Conservation (phyloP, 2,888 invertebrate genomes). For the Orchesellides sinensis region DNA sequence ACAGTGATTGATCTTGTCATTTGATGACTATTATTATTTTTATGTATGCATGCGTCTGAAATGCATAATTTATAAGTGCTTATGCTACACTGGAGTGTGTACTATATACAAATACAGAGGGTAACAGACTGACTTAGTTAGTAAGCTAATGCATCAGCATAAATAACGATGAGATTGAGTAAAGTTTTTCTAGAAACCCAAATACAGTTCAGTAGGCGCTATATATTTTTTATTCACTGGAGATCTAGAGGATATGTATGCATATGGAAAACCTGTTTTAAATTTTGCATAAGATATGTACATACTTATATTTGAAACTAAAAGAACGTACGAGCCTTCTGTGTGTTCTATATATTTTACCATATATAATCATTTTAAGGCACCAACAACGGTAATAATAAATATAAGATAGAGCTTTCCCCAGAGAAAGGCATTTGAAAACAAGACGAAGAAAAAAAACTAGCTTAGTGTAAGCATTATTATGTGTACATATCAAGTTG, state of each 20-base stretch:
- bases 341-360: slow-evolving; percentile 24
- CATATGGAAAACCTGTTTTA: slow-evolving; percentile 7
- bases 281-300: background rate
- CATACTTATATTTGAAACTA: background rate
- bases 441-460: slow-evolving; percentile 23
- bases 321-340: too few species aligned
- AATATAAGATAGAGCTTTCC: slow-evolving; percentile 17
- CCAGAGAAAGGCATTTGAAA: slow-evolving; percentile 49
- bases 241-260: too few species aligned
- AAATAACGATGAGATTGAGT: too few species aligned
- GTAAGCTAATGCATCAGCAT: too few species aligned
- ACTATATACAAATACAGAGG: too few species aligned
- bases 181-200: too few species aligned
- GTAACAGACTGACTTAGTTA: too few species aligned
- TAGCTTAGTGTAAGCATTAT: background rate
- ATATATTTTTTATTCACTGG: too few species aligned
- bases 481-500: background rate
- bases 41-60: background rate
- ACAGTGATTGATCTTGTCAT: slow-evolving; percentile 54
- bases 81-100: too few species aligned
- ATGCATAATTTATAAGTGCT: slow-evolving; percentile 26
- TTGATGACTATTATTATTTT: slow-evolving; percentile 77
- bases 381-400: slow-evolving; percentile 31
- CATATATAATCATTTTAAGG: slow-evolving; percentile 1
- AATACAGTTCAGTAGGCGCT: too few species aligned